Evolutionary conservation across 2,888 invertebrate species (phyloP).

Genomic region (Maniola hyperantus): DNA sequence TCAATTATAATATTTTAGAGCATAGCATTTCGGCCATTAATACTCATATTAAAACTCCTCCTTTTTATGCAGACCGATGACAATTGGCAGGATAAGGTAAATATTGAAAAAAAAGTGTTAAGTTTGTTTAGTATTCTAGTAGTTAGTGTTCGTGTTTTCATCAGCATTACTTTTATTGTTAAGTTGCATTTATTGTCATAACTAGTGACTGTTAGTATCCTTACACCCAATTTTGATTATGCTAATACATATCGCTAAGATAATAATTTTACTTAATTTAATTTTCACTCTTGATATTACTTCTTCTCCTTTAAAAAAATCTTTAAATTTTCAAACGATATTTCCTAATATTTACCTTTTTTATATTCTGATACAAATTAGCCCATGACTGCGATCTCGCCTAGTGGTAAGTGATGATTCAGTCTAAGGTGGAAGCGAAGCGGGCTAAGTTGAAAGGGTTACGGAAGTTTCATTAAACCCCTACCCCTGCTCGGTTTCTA

Average conservation of each 20-base stretch:
- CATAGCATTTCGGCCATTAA: no score
- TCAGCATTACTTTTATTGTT: neutral
- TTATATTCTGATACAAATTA: no score
- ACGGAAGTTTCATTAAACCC: no score
- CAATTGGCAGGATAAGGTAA: slow-evolving; percentile 33
- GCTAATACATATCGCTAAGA: neutral
- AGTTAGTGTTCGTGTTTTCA: neutral
- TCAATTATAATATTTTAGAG: no score
- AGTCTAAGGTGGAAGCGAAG: no score
- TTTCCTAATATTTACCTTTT: neutral
- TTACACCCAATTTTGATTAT: neutral
- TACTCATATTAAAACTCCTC: neutral
- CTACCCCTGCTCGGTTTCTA: no score
- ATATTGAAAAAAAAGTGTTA: slow-evolving; percentile 18
- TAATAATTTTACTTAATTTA: neutral
- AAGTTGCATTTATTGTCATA: slow-evolving; percentile 2
- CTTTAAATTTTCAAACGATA: neutral
- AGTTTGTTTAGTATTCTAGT: neutral
- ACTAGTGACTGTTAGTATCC: neutral
- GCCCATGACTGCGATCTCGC: no score
- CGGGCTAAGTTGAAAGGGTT: no score
- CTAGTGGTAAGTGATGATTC: no score
- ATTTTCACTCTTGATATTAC: neutral
- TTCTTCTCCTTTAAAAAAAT: neutral
- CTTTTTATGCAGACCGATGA: slow-evolving; percentile 36